Evolutionary conservation across 2,113 vertebrate genomes (phyloP).

Genomic region (Chloropsis hardwickii): DNA sequence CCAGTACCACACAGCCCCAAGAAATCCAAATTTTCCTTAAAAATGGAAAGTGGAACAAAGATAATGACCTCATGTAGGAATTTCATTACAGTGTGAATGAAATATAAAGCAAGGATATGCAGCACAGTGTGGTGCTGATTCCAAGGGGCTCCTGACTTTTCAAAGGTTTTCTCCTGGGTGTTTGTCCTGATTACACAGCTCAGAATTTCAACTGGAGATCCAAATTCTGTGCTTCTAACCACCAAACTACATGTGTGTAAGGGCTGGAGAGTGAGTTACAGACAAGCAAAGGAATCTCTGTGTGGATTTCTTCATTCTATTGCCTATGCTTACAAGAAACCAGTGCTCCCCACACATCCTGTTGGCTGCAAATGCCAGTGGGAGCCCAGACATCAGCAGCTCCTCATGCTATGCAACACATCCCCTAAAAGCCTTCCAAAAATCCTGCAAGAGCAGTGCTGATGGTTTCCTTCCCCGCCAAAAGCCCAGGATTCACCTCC

Average conservation of each 20-base stretch:
- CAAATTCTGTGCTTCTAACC: neutral
- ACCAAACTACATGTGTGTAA: fast-evolving
- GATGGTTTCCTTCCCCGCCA: neutral
- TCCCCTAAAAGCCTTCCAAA: neutral
- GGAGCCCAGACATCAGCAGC: neutral
- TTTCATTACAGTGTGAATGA: neutral
- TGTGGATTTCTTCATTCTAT: neutral
- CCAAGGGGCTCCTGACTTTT: neutral
- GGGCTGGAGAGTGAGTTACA: neutral
- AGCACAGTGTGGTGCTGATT: neutral
- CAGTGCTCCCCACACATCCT: neutral
- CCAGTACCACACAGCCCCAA: neutral
- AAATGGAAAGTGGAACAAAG: neutral
- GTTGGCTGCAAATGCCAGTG: neutral
- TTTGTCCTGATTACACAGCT: neutral
- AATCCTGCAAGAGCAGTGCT: neutral
- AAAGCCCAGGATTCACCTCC: neutral
- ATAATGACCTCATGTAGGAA: neutral
- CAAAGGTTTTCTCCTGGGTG: neutral
- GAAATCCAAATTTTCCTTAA: neutral
- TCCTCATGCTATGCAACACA: fast-evolving
- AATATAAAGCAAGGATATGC: neutral
- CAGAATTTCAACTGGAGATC: neutral
- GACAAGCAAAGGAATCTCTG: neutral
- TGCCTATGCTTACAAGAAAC: neutral